phyloP scores from a whole-genome alignment of 2,888 invertebrate genomes.

The Leucoma salicis region DNA sequence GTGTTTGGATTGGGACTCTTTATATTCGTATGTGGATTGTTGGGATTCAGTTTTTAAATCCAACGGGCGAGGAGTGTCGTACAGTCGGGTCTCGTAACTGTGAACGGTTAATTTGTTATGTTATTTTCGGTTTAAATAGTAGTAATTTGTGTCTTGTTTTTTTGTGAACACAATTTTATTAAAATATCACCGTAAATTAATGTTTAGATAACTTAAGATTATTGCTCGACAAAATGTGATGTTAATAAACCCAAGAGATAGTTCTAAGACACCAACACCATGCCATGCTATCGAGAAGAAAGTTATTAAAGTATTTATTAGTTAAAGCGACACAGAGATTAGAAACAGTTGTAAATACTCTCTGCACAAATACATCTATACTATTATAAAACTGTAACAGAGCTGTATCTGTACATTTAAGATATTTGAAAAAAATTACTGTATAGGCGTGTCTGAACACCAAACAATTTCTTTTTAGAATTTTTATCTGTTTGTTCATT shows the following conservation, averaged over 20 bases:
- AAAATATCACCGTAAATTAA: background rate
- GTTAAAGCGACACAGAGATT: slow-evolving; percentile 13
- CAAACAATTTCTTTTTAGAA: too few relatives aligned
- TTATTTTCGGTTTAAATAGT: slow-evolving; percentile 10
- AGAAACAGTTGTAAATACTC: too few relatives aligned
- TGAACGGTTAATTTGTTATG: slow-evolving; percentile 9
- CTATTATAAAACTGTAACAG: background rate
- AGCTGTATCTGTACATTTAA: too few relatives aligned
- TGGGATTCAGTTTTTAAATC: slow-evolving; percentile 61
- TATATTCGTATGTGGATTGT: slow-evolving; percentile 51
- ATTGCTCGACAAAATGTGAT: slow-evolving; percentile 3
- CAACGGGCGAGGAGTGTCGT: slow-evolving; percentile 75
- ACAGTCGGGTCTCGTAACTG: slow-evolving; percentile 81
- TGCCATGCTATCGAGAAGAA: slow-evolving; percentile 43
- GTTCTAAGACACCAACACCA: slow-evolving; percentile 44
- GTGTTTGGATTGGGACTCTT: slow-evolving; percentile 62
- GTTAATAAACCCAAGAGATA: slow-evolving; percentile 10
- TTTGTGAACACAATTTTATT: too few relatives aligned
- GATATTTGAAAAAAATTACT: too few relatives aligned
- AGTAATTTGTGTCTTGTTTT: too few relatives aligned
- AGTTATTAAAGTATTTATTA: slow-evolving; percentile 7
- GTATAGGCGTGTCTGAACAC: too few relatives aligned
- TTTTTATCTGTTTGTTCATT: too few relatives aligned
- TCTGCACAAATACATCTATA: too few relatives aligned
- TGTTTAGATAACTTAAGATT: background rate